A percentile compares a stretch with the other conserved stretches of the same genome.
phyloP scores from a whole-genome alignment of 53 echinoderm and acorn worm genomes.

The Holothuria scabra region DNA sequence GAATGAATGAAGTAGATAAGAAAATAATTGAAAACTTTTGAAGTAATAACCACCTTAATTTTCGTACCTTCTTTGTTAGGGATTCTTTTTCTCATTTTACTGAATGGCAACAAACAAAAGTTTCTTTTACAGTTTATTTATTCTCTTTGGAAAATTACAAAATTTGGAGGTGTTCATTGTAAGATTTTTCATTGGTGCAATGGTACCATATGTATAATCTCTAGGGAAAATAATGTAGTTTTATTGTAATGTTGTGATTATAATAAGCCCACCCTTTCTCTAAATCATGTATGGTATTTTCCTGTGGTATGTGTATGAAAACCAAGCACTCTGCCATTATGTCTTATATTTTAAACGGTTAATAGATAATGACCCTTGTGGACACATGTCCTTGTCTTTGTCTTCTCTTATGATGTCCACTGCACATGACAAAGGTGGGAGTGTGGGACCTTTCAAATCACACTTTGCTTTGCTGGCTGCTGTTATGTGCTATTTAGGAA shows the following conservation, averaged over 20 bases:
- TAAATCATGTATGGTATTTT: slow-evolving; percentile 50
- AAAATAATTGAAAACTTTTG: slow-evolving; percentile 6
- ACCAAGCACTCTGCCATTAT: slow-evolving; percentile 54
- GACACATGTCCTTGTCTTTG: background rate
- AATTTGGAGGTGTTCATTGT: slow-evolving; percentile 48
- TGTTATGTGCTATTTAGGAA: no score
- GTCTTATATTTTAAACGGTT: slow-evolving; percentile 49
- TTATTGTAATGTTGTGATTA: slow-evolving; percentile 44
- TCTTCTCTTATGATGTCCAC: no score
- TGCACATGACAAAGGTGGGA: no score
- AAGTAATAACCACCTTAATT: slow-evolving; percentile 45
- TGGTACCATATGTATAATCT: slow-evolving; percentile 30
- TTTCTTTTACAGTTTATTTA: slow-evolving; percentile 14
- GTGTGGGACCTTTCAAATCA: no score
- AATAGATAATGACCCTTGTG: slow-evolving; percentile 55
- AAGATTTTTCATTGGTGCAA: slow-evolving; percentile 47
- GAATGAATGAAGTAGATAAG: slow-evolving; percentile 5
- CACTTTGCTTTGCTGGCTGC: no score
- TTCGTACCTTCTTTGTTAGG: slow-evolving; percentile 25
- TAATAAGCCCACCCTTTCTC: slow-evolving; percentile 53
- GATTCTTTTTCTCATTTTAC: background rate
- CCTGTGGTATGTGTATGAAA: slow-evolving; percentile 49
- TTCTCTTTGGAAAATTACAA: slow-evolving; percentile 32
- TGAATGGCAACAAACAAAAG: slow-evolving; percentile 8
- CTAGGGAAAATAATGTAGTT: slow-evolving; percentile 41